phyloP scores from a whole-genome alignment of 2,888 invertebrate species.

The Lampropteryx suffumata region DNA sequence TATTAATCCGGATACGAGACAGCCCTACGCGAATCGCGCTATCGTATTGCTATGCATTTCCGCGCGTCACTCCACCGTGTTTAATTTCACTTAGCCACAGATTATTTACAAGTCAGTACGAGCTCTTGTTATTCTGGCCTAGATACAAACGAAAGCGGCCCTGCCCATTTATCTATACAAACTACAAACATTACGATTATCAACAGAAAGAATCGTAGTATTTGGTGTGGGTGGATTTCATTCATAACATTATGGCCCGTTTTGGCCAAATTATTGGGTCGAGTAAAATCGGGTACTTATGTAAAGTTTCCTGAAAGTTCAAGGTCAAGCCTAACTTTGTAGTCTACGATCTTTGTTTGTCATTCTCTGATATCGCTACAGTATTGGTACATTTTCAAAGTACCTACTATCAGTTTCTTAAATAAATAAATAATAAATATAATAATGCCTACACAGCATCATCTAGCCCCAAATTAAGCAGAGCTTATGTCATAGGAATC shows the following conservation, averaged over 20 bases:
- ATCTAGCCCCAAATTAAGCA: too few relatives aligned
- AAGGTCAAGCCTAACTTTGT: too few relatives aligned
- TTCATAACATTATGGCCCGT: slow-evolving; percentile 17
- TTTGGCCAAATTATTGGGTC: neutral
- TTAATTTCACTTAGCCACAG: slow-evolving; percentile 55
- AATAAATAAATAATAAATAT: too few relatives aligned
- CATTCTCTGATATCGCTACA: too few relatives aligned
- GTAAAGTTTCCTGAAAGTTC: too few relatives aligned
- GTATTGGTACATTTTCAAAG: too few relatives aligned
- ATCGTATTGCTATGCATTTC: slow-evolving; percentile 40
- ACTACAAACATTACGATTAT: slow-evolving; percentile 22
- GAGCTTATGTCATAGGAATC: too few relatives aligned
- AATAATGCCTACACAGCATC: too few relatives aligned
- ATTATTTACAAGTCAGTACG: slow-evolving; percentile 19
- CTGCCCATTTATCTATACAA: slow-evolving; percentile 57
- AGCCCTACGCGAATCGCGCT: slow-evolving; percentile 24
- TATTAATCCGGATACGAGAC: slow-evolving; percentile 15
- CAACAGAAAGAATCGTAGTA: slow-evolving; percentile 22
- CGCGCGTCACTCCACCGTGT: slow-evolving; percentile 41
- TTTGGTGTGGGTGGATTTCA: slow-evolving; percentile 21
- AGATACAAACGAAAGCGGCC: slow-evolving; percentile 64
- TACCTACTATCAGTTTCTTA: too few relatives aligned
- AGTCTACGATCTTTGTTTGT: too few relatives aligned
- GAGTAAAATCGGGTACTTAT: too few relatives aligned
- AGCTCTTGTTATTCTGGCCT: slow-evolving; percentile 60